Base-by-base conservation (phyloP, 2,888 invertebrate genomes). In the Ariolimax columbianus region DNA sequence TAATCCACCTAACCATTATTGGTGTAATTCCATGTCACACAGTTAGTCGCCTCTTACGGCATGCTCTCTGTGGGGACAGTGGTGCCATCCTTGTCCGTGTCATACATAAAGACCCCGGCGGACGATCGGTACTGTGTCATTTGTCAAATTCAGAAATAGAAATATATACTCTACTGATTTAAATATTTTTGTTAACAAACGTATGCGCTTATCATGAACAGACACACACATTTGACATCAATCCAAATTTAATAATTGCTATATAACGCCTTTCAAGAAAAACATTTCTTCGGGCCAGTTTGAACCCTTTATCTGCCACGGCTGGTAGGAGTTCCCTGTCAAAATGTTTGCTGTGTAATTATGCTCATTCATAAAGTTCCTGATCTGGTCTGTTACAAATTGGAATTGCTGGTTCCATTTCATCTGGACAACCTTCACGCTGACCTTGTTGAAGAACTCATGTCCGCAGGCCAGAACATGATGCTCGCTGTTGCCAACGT, bases 401-500 rank as follows among this genome's bases (percentile, higher is more conserved):
- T 23, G 38, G 1, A 40, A 4, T 30, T 79, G 63, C 38, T 36
- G 11, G 11, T 26, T 63, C 78, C 78, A 81, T 17, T 81, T 40
- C 33, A 81, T 51, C 47, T 81, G 68, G 4, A 81, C 38, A 30
- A 70, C 38, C 4, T 47, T n/a, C 7, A 68, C 81, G 51, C 47
- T 51, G 47, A 70, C 23, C 33, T 26, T 7, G 9, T 0, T 68
- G 70, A 81, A 36, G 30, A 81, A 81, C 11, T 55, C 81, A n/a
- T 70, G 70, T 7, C 38, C 47, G 70, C 70, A 81, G 19, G 43
- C 51, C 38, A 81, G 70, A 33, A 47, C 68, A 19, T 66, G 40
- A 38, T 66, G 78, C 30, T 79, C 78, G 38, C 63, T 79, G 78
- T 79, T 79, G 26, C 0, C 78, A 6, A 79, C 19, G n/a, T 63